Evolutionary conservation across 2,888 invertebrate species (phyloP), one percentile per base, ranked within the genome.

Genomic region (Tenthredo livida): DNA sequence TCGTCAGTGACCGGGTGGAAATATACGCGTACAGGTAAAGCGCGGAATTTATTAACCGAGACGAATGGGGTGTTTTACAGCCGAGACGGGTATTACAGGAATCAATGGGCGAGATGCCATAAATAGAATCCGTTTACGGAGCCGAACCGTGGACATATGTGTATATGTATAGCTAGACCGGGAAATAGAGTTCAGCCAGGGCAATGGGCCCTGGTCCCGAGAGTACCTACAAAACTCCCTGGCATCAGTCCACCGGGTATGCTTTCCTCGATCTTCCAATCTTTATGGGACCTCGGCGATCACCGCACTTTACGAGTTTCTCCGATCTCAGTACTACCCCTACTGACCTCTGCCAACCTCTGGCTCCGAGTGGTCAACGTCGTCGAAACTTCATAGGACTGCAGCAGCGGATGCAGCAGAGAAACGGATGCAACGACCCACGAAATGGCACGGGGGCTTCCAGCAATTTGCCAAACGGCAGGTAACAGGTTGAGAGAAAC

Each of bases 271-370:
- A 80, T 40, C 85, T 50, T 85, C 84, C 86, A 87, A 86, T 88
- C 89, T 90, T 90, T 90, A 90, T 89, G 87, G 87, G 88, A 87
- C 87, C 88, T 88, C 87, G 86, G 88, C 89, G 88, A 89, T 89
- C 88, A 86, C 89, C 87, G 82, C 87, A 88, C 87, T 90, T 90
- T 90, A 90, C 87, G 89, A 89, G 86, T 61, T 61, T 43, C 80
- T 80, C 21, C 65, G 40, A 61, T 33, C 29, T 77, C 29, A 54
- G 17, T 77, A 54, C 77, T 15, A 29, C 50, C 33, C 54, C 77
- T 77, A 29, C 77, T 54, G 77, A 33, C 54, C 77, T 33, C 54
- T 54, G 54, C 9, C 77, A 54, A 54, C 17, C 54, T n/a, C 77
- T 50, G 54, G 77, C 54, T 17, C 29, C 77, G n/a, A n/a, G 54